These are phyloP conservation scores for Sicus ferrugineus DNA, from an alignment of 2,888 invertebrate genomes.

Conservation along the genomic window DNA sequence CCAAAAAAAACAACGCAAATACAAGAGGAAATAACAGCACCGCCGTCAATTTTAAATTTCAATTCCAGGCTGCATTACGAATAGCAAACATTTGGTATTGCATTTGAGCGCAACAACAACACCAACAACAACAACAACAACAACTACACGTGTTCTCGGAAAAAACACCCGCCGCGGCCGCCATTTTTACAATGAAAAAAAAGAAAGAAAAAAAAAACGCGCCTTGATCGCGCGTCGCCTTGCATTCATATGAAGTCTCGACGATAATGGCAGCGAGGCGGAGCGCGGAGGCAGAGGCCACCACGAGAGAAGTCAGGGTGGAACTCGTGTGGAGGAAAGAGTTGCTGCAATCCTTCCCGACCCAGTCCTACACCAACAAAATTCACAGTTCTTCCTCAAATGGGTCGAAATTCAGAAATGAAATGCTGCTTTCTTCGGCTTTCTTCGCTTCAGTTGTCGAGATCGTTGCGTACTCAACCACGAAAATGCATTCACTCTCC, in stretches of 20 bases:
- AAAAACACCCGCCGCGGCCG: slow-evolving; percentile 4
- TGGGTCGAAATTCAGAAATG: neutral
- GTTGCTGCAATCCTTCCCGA: neutral
- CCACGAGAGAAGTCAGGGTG: neutral
- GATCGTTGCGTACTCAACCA: neutral
- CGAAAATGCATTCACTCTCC: neutral
- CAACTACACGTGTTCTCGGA: neutral
- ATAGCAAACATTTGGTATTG: slow-evolving; percentile 15
- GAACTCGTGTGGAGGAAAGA: neutral
- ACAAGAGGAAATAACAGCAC: slow-evolving; percentile 24
- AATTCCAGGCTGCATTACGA: neutral
- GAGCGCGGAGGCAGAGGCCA: slow-evolving; percentile 8
- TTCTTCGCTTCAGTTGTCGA: neutral
- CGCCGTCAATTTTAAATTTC: neutral
- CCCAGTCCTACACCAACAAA: slow-evolving; percentile 27
- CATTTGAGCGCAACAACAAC: slow-evolving; percentile 13
- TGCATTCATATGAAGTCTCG: no score
- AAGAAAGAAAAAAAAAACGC: no score
- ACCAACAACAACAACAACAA: slow-evolving; percentile 6
- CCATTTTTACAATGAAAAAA: neutral
- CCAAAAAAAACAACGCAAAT: slow-evolving; percentile 22
- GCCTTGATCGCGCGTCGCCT: slow-evolving; percentile 15
- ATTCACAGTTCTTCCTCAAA: slow-evolving; percentile 3
- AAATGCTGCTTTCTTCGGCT: neutral
- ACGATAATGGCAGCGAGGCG: slow-evolving; percentile 2